Evolutionary conservation across 2,797 vertebrate species (phyloP), one percentile per base, ranked within the genome.

Genomic region (Podargus strigoides): DNA sequence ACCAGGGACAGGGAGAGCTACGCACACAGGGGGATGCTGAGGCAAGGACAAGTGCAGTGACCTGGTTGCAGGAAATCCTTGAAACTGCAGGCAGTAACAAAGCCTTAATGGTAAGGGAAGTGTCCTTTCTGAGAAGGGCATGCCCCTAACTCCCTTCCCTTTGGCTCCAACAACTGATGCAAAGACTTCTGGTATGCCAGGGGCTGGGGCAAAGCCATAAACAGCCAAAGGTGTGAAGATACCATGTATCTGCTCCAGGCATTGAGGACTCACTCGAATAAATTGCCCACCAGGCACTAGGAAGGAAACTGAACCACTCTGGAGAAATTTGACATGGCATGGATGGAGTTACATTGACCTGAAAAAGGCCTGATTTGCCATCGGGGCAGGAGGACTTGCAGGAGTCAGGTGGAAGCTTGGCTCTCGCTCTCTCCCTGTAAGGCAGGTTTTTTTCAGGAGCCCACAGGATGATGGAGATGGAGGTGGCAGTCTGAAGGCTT

Each of bases 21-120:
- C 3, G 2, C 1, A 0, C 21, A 37, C 26, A 32, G 58, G 36
- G 7, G 47, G 42, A n/a, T 39, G 22, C 34, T 2, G 3, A 28
- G 52, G 46, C 2, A 52, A 39, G 49, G 30, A 91, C 20, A 56
- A 62, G 60, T 37, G 8, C 18, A 46, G 28, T 7, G 37, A 41
- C 39, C n/a, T 27, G 50, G 12, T 37, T 73, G 39, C 41, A 53
- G 41, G 46, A 60, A 37, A 41, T 41, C 36, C 32, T 67, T n/a
- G 55, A 63, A 77, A 37, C 14, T 36, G n/a, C 36, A 80, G 52
- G 68, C 2, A 14, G 21, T 26, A 58, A 26, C 0, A 20, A 66
- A 74, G 39, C 42, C 47, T 82, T 13, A 49, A 37, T 1, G 11
- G 58, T 58, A 84, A 60, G n/a, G 36, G 30, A 68, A 42, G 20